Conservation (phyloP, 2,113 vertebrate species). For the Zootoca vivipara region DNA sequence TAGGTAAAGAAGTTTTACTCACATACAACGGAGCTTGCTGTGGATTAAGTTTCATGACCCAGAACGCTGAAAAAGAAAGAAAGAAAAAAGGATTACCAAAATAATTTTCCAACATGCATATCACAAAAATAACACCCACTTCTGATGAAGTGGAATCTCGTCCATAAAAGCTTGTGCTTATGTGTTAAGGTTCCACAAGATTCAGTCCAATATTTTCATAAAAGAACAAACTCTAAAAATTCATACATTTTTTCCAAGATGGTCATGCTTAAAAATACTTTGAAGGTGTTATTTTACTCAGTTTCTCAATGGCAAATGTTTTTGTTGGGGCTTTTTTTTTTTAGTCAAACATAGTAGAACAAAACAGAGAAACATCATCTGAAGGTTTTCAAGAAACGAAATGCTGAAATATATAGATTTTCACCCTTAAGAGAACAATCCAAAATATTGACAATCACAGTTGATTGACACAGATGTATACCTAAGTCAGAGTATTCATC, state of each 20-base stretch:
- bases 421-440: background rate
- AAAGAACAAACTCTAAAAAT: background rate
- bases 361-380: background rate
- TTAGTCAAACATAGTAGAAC: background rate
- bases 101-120: slow-evolving; percentile 24
- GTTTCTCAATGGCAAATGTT: background rate
- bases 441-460: too few species aligned
- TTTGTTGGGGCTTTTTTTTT: too few species aligned
- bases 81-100: slow-evolving; percentile 23
- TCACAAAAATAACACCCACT: background rate
- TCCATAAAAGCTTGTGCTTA: background rate
- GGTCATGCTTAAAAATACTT: background rate
- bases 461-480: background rate
- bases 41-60: slow-evolving; percentile 99
- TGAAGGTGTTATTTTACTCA: background rate
- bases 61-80: slow-evolving; percentile 83
- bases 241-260: background rate
- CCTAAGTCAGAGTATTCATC: background rate
- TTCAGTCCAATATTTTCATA: background rate
- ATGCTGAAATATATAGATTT: background rate
- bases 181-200: background rate
- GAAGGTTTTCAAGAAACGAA: background rate
- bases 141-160: too few species aligned
- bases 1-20: slow-evolving; percentile 77
- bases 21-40: slow-evolving; percentile 97